These are phyloP conservation scores for Thomomys bottae DNA, from an alignment of 2,113 vertebrate genomes.

Conservation along the genomic window DNA sequence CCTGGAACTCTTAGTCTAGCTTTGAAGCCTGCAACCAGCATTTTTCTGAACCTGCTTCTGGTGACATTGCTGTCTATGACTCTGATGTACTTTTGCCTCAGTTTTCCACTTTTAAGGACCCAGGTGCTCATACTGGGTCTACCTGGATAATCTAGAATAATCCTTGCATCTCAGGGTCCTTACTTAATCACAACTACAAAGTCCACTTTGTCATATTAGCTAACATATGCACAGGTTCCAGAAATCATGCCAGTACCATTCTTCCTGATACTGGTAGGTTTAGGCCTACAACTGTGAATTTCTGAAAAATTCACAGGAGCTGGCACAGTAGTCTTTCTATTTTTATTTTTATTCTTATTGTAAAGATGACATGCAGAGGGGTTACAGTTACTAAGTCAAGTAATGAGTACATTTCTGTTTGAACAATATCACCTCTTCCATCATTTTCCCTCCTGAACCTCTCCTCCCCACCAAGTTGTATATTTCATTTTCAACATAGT, in stretches of 20 bases:
- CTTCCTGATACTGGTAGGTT: background rate
- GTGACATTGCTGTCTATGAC: background rate
- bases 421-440: too few species aligned
- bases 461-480: too few species aligned
- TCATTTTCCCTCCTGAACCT: too few species aligned
- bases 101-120: background rate
- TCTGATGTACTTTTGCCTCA: background rate
- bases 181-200: slow-evolving; percentile 4
- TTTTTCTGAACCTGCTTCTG: background rate
- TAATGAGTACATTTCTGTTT: too few species aligned
- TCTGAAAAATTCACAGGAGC: slow-evolving; percentile 24
- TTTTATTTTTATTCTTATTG: too few species aligned
- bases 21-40: background rate
- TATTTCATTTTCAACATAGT: too few species aligned
- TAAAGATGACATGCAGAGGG: too few species aligned
- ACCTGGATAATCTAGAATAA: background rate
- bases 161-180: background rate
- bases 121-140: background rate
- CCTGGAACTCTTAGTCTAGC: background rate
- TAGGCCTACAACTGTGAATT: background rate
- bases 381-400: too few species aligned
- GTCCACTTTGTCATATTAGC: background rate
- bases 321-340: background rate
- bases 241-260: background rate
- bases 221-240: background rate